Base-by-base conservation (phyloP, 2,888 invertebrate genomes). In the Drosophila austrosaltans region DNA sequence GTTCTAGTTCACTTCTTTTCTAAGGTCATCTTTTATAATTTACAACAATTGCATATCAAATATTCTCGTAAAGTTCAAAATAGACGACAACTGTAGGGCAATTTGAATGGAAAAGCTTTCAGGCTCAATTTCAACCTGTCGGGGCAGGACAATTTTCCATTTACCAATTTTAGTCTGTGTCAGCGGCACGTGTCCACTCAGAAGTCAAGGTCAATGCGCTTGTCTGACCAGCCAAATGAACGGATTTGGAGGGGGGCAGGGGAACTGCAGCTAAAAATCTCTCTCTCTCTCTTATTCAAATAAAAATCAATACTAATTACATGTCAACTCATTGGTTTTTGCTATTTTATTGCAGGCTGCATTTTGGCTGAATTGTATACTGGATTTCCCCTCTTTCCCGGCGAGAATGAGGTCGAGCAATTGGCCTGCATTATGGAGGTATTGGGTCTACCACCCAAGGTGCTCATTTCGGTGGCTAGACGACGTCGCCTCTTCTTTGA, bases 391-490 rank as follows among this genome's bases (percentile, higher is more conserved):
- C 94, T 99, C 70, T 98, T 98, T 92, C 98, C 98, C 30, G 98
- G 98, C 1, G 98, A 98, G 93, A 98, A 98, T 91, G 98, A 99
- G 93, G 96, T 97, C 72, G 99, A 98, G 91, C 98, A 99, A 93
- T 94, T 99, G 77, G 98, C 98, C 66, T 98, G 98, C 93, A 97
- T 98, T 88, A 98, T 99, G 98, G 98, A 99, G 93, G 95, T 98
- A 65, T 93, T 98, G 75, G 98, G 98, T 25, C 94, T 96, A 78
- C 98, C 99, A 2, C 97, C 98, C 1, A 96, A 96, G 68, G 95
- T 96, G 88, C 95, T 98, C 76, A 95, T 98, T 76, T 95, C 95
- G 76, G 95, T 95, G 77, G 98, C 98, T 40, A 96, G 98, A 0
- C 94, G 97, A 90, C 95, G 96, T 91, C 94, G 97, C 80, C 93